Evolutionary conservation across 2,113 vertebrate genomes (phyloP).

Genomic region (Oenanthe melanoleuca): DNA sequence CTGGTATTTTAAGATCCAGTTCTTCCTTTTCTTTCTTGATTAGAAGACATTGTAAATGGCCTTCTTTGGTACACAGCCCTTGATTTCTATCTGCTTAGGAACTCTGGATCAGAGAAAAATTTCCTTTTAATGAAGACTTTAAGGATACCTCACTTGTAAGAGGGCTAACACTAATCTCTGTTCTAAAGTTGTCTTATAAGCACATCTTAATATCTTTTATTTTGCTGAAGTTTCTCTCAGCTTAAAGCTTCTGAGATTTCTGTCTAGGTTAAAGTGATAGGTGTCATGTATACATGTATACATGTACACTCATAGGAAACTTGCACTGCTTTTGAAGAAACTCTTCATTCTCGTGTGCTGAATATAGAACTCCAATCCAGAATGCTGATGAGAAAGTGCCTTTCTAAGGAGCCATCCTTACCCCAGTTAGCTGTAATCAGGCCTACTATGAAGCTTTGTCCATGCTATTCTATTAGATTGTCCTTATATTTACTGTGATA

Average conservation of each 20-base stretch:
- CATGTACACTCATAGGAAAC: background rate
- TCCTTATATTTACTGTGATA: background rate
- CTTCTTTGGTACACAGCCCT: background rate
- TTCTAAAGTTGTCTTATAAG: background rate
- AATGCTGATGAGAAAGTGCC: background rate
- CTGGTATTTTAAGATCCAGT: slow-evolving; percentile 25
- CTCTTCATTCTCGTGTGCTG: background rate
- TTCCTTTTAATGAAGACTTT: background rate
- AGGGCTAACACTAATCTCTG: background rate
- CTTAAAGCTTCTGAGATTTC: background rate
- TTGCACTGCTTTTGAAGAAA: background rate
- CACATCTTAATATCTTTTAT: background rate
- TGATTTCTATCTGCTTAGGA: background rate
- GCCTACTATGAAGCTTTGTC: background rate
- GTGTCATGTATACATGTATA: background rate
- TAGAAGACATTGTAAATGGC: background rate
- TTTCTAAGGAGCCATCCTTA: background rate
- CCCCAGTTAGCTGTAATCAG: background rate
- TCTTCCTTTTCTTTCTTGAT: background rate
- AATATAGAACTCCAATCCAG: background rate
- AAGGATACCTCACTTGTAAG: background rate
- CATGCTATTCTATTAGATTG: background rate
- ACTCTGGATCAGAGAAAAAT: background rate
- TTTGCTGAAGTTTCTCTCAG: background rate
- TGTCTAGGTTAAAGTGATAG: background rate